Evolutionary conservation across 2,113 vertebrate genomes (phyloP).

Genomic region (Thymallus thymallus): DNA sequence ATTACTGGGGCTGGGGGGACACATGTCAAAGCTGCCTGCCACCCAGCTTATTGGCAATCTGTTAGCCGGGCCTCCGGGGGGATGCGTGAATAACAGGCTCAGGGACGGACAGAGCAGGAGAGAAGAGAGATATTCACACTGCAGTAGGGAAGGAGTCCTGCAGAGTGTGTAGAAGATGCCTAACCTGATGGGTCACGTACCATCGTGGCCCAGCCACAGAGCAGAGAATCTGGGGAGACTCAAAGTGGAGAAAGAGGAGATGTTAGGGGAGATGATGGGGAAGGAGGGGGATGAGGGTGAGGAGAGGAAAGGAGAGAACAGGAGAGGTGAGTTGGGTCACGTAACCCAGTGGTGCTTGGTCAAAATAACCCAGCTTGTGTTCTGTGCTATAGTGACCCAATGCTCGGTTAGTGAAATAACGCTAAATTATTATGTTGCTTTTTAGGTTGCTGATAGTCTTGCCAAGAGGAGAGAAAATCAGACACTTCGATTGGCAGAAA

Average conservation of each 20-base stretch:
- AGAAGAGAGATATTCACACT: conserved; percentile 52
- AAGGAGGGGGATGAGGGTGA: too few relatives aligned
- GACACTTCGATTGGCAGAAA: background rate
- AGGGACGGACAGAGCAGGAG: conserved; percentile 36
- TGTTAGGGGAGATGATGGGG: too few relatives aligned
- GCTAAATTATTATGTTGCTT: too few relatives aligned
- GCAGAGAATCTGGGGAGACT: background rate
- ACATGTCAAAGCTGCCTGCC: conserved; percentile 56
- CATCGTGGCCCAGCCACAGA: background rate
- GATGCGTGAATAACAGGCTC: conserved; percentile 52
- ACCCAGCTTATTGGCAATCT: conserved; percentile 76
- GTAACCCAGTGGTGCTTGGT: too few relatives aligned
- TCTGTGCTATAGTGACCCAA: too few relatives aligned
- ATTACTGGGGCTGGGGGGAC: conserved; percentile 57
- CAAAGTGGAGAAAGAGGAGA: background rate
- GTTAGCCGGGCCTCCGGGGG: conserved; percentile 65
- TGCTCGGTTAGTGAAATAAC: background rate
- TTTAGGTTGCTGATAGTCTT: too few relatives aligned
- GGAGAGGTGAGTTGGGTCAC: too few relatives aligned
- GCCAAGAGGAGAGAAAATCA: background rate
- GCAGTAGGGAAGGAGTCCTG: conserved; percentile 19
- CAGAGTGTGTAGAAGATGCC: background rate
- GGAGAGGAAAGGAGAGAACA: too few relatives aligned
- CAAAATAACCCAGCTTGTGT: too few relatives aligned
- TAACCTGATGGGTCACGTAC: too few relatives aligned